Base-by-base conservation (phyloP, 2,888 invertebrate genomes). In the Trachelus iudaicus region DNA sequence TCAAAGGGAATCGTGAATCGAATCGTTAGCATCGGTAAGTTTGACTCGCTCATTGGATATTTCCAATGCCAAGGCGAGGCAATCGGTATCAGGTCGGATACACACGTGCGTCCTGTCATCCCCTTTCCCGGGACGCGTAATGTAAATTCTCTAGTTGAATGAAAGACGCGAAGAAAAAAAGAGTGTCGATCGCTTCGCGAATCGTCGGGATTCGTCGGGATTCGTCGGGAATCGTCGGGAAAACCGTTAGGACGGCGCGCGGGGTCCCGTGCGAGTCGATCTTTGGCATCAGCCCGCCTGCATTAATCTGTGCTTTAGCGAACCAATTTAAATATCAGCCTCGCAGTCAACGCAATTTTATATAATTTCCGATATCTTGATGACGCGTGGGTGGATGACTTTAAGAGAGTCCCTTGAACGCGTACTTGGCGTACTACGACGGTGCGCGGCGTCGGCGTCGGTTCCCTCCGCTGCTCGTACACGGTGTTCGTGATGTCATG, bases 261-360 rank as follows among this genome's bases (percentile, higher is more conserved):
- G 9, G 40, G 15, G 56, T 56, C 23, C 76, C 69, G 34, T 34
- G 35, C 73, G 71, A 34, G 73, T n/a, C 35, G 74, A 74, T 35
- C 74, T 35, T 30, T 11, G 71, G 71, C 71, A 30, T 77, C 31
- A 77, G 73, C 69, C 68, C 30, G 81, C 85, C 87, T 89, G 40
- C 90, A 91, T 91, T 90, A 91, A 91, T 90, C 89, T 89, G 91
- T 90, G 90, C 89, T 91, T 91, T 91, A 91, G 91, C 91, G 90
- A 89, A 91, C 90, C 91, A 91, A 91, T 91, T 91, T 91, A 91
- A 91, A 91, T 91, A 91, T 91, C 90, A 90, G 90, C 90, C 88
- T 88, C 90, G 89, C 87, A 89, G 88, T 90, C 86, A 88, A 91
- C 91, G 91, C 91, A 91, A 91, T 91, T 91, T 91, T 91, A 91